Conservation (phyloP, 1,140 invertebrate species). For the Cyphomyrmex costatus region DNA sequence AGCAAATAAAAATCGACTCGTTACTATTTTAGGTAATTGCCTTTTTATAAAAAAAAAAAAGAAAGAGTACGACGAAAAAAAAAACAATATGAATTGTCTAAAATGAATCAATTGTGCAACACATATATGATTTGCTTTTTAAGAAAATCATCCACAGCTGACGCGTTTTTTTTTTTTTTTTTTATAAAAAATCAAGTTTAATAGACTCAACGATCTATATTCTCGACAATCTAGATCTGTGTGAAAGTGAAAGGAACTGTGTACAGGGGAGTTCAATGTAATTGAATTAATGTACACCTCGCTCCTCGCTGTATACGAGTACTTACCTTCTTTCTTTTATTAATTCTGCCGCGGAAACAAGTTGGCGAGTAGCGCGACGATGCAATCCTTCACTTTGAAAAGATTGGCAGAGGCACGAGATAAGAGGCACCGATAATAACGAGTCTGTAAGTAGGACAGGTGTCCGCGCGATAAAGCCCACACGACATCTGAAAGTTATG, state of each 20-base stretch:
- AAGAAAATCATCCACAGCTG: background rate
- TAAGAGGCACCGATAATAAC: constrained; percentile 82
- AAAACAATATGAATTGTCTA: background rate
- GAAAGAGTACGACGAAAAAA: background rate
- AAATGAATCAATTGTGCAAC: background rate
- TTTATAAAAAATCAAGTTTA: background rate
- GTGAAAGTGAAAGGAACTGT: constrained; percentile 1
- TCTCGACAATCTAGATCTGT: background rate
- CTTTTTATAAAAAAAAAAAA: background rate
- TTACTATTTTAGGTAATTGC: background rate
- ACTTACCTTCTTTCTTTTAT: constrained; percentile 23
- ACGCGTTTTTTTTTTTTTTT: too few species aligned
- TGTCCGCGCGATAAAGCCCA: constrained; percentile 83
- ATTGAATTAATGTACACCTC: background rate
- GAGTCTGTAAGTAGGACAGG: constrained; percentile 84
- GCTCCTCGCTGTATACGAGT: too few species aligned
- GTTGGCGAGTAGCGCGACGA: constrained; percentile 31
- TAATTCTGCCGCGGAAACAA: constrained; percentile 27
- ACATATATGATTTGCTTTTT: constrained; percentile 9
- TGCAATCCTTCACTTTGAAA: constrained; percentile 54
- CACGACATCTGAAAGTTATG: constrained; percentile 84
- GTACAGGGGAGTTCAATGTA: background rate
- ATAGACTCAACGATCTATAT: background rate
- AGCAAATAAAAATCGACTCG: background rate
- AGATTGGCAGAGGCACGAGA: constrained; percentile 77